Conservation (phyloP, 2,113 vertebrate genomes). For the Rhineura floridana region DNA sequence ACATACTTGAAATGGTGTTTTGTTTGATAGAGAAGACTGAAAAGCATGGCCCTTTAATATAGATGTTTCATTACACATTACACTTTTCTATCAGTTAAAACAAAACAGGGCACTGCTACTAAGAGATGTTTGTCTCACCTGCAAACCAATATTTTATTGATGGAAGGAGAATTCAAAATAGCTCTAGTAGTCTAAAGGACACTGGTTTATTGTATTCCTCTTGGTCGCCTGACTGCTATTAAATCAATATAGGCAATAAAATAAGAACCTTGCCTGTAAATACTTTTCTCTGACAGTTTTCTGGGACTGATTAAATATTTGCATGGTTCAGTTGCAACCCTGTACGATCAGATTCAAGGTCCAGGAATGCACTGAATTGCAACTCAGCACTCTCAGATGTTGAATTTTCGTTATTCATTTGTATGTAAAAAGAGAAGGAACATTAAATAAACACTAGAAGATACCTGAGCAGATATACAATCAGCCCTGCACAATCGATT, state of each 20-base stretch:
- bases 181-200: conserved; percentile 45
- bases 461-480: conserved; percentile 24
- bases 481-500: conserved; percentile 51
- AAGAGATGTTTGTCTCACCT: conserved; percentile 44
- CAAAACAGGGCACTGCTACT: not conserved
- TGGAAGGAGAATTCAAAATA: conserved; percentile 43
- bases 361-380: conserved; percentile 47
- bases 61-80: conserved; percentile 32
- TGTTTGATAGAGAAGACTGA: conserved; percentile 30
- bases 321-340: conserved; percentile 37
- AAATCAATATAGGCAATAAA: conserved; percentile 52
- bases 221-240: conserved; percentile 47
- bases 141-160: conserved; percentile 43
- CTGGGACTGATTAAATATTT: conserved; percentile 67
- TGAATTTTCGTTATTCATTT: conserved; percentile 28
- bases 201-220: not conserved
- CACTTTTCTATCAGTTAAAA: conserved; percentile 16
- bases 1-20: conserved; percentile 9
- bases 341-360: conserved; percentile 43
- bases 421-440: conserved; percentile 35
- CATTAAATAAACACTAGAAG: conserved; percentile 16
- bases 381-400: not conserved
- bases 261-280: conserved; percentile 51
- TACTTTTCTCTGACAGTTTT: conserved; percentile 54
- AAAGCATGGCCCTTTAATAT: not conserved